Base-by-base conservation (phyloP, 1,140 invertebrate genomes). In the Zaprionus taronus region DNA sequence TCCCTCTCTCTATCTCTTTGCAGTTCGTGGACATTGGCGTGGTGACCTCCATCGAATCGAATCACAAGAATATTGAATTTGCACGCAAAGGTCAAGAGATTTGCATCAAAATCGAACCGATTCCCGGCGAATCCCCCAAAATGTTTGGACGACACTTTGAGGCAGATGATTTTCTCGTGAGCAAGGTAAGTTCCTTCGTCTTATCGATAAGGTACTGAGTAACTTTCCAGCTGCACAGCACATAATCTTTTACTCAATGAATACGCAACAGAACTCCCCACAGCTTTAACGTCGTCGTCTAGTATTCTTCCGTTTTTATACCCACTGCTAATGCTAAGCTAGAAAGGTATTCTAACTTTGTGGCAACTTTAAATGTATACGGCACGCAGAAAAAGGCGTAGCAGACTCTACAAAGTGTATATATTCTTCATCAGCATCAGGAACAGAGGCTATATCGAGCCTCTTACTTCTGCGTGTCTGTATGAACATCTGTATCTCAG, bases 61-160 rank as follows among this genome's bases (percentile, higher is more conserved):
- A 97, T 94, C 96, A 96, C 94, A 95, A 99, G 95, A 93, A 97
- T 93, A 96, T 99, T 69, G 98, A 99, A 61, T 95, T 94, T 9
- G 99, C 99, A 1, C 95, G 97, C 61, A 98, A 98, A 93, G 99
- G 99, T 4, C 97, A 98, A 93, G 99, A 99, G 94, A 98, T 99
- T 11, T 99, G 99, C 94, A 96, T 99, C 74, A 99, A 99, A 94
- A 99, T 99, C 77, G 98, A 99, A 79, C 96, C 98, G 4, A 96
- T 98, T 41, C 96, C 98, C 15, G 99, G 99, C 1, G 98, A 99
- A 93, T 96, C 98, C 31, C 99, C 99, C 2, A 99, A 99, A 94
- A 97, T 99, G 96, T 99, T 97, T 93, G 99, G 99, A 0, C 94
- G 99, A 72, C 99, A 99, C 94, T 99, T 99, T 94, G 98, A 99